Base-by-base conservation (phyloP, 2,888 invertebrate genomes). In the Euclidia mi region DNA sequence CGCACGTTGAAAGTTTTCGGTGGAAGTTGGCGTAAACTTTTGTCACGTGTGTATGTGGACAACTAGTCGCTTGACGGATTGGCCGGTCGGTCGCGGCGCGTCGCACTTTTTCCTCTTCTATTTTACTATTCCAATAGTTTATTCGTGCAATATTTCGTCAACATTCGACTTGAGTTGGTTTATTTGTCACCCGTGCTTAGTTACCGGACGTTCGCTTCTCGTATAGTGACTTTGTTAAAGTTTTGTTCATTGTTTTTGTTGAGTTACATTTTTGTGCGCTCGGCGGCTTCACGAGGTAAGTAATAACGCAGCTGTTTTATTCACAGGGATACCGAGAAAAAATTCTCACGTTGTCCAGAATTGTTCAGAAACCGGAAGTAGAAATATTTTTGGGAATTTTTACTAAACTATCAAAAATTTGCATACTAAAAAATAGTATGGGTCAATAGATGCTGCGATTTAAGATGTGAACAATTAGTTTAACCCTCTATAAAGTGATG, bases 1-100 rank as follows among this genome's bases (percentile, higher is more conserved):
- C 87, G 88, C 90, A 90, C 84, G 86, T 71, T 83, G 70, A 88
- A 88, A 92, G 87, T 89, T 92, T 89, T 78, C 70, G 75, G 70
- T 32, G 43, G 78, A 90, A 88, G 82, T 91, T 88, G 56, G 79
- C 71, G 67, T 73, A 82, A 91, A 91, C 87, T 91, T 89, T 81
- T 78, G 60, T 88, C 88, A 89, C 90, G 89, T 86, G 89, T 88
- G 92, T 91, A 88, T 91, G 91, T 90, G 90, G 87, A 78, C 86
- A 58, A 61, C 60, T 53, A 70, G 65, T 78, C 64, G 69, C 60
- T 42, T 65, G 87, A 84, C 84, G 76, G 83, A 82, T 84, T 78
- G 84, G 82, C 79, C 83, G 84, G 81, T 72, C 84, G 78, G 84
- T 81, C 83, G 79, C 71, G 61, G 68, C 58, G 44, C 66, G 70